Conservation (phyloP, 2,113 vertebrate genomes). For the Pangasianodon gigas region DNA sequence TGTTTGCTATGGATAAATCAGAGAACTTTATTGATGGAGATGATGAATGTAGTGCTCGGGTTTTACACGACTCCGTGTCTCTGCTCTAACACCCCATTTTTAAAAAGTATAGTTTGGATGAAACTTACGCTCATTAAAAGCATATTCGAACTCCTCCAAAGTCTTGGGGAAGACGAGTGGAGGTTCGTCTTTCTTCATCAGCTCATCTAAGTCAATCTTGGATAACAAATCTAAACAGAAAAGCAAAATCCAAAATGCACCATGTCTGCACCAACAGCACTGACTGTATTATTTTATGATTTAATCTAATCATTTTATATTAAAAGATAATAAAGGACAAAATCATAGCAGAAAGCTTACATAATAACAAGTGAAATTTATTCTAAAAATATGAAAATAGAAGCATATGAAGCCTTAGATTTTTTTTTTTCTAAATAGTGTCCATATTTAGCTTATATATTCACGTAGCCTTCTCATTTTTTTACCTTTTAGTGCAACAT, state of each 20-base stretch:
- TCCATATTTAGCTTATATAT: not conserved
- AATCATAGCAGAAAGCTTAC: not conserved
- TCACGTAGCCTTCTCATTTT: too few relatives aligned
- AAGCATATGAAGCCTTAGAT: not conserved
- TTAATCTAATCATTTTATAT: not conserved
- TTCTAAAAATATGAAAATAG: not conserved
- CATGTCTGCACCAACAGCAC: not conserved
- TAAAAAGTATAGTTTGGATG: not conserved
- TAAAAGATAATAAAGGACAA: not conserved
- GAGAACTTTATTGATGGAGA: not conserved
- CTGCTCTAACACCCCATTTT: not conserved
- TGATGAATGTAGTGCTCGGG: not conserved
- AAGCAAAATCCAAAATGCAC: not conserved
- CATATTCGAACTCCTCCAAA: constrained; percentile 93
- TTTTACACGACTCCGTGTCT: not conserved
- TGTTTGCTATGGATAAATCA: not conserved
- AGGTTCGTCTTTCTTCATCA: constrained; percentile 99
- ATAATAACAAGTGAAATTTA: not conserved
- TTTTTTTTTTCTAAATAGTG: not conserved
- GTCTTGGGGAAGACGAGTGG: constrained; percentile 94
- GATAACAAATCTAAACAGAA: constrained; percentile 85
- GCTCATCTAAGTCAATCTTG: constrained; percentile 95
- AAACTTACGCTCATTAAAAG: constrained; percentile 94
- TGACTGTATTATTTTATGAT: not conserved
- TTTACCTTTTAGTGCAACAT: constrained; percentile 91